Conservation (phyloP, 2,113 vertebrate species). For the Glaucomys volans region DNA sequence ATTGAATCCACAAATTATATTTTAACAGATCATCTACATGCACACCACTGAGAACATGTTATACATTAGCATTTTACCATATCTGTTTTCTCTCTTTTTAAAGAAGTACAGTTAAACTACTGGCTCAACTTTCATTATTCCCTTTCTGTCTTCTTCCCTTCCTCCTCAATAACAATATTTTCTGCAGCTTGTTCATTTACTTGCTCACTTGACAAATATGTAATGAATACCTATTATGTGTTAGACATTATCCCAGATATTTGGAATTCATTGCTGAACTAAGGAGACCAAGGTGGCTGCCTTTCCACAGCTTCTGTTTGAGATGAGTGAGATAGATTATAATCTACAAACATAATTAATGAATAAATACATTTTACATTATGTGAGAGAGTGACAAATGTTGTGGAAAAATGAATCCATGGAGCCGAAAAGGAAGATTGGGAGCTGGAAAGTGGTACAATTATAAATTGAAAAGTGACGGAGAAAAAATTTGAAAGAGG, state of each 20-base stretch:
- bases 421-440: background rate
- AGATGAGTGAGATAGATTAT: background rate
- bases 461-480: background rate
- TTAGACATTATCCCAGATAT: background rate
- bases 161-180: background rate
- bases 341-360: background rate
- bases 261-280: background rate
- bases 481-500: background rate
- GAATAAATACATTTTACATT: background rate
- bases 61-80: background rate
- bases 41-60: background rate
- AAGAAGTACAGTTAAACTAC: background rate
- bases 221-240: background rate
- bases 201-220: background rate
- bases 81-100: background rate
- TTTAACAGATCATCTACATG: background rate
- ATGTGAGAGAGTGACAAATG: background rate
- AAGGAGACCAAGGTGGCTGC: background rate
- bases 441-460: background rate
- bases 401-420: background rate
- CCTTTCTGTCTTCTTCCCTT: background rate
- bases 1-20: background rate
- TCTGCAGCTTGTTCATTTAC: background rate
- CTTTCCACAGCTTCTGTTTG: background rate
- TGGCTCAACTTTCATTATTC: background rate